Conservation (phyloP, 2,113 vertebrate species). For the Anoura caudifer region DNA sequence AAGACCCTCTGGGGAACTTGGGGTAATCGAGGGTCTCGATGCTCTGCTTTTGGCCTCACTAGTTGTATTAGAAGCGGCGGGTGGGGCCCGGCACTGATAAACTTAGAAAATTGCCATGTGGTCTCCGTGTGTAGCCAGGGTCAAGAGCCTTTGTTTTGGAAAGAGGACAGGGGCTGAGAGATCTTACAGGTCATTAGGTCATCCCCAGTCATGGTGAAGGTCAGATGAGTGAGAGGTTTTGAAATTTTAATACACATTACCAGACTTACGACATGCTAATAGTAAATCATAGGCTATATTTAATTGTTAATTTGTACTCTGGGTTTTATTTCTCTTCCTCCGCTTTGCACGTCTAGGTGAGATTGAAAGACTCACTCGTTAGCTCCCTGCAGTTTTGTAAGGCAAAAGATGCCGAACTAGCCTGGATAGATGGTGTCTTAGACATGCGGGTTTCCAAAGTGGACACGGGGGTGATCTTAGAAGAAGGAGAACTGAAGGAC, state of each 20-base stretch:
- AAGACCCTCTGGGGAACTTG: neutral
- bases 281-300: neutral
- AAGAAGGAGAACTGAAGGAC: conserved; percentile 91
- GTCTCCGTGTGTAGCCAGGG: neutral
- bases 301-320: neutral
- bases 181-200: neutral
- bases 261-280: neutral
- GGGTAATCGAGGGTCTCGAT: neutral
- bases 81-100: neutral
- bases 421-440: conserved; percentile 97
- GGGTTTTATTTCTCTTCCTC: neutral
- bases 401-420: conserved; percentile 96
- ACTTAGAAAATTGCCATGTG: neutral
- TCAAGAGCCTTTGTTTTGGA: neutral
- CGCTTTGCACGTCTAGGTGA: conserved; percentile 82
- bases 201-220: neutral
- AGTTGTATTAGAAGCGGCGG: neutral
- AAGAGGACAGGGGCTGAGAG: neutral
- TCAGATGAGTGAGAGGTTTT: neutral
- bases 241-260: neutral
- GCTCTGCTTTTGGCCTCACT: neutral
- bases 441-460: conserved; percentile 98
- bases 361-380: conserved; percentile 97
- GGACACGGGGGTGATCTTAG: conserved; percentile 95
- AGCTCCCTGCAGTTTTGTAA: conserved; percentile 99